Conservation (phyloP, 2,888 invertebrate genomes). For the Exocentrus adspersus region DNA sequence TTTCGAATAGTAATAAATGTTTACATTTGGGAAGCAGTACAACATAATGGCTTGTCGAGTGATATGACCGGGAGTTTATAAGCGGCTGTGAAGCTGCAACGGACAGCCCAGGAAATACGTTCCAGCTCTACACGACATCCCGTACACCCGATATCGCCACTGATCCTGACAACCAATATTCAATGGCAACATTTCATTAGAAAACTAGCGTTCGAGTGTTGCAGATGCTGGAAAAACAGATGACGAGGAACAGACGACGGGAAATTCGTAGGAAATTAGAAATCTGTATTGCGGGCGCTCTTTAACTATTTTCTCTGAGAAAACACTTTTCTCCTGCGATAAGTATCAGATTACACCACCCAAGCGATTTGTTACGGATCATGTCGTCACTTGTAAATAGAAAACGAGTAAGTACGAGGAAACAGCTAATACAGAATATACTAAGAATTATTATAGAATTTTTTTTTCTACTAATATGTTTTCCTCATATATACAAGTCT, state of each 20-base stretch:
- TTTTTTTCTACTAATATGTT: too few relatives aligned
- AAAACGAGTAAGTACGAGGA: too few relatives aligned
- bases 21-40: conserved; percentile 57
- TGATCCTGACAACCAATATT: conserved; percentile 53
- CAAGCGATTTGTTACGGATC: too few relatives aligned
- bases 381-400: too few relatives aligned
- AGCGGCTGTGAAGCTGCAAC: conserved; percentile 53
- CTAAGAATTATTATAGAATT: too few relatives aligned
- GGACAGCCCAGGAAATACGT: conserved; percentile 61
- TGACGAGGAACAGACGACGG: conserved; percentile 35
- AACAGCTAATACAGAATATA: too few relatives aligned
- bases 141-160: conserved; percentile 49
- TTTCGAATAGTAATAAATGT: conserved; percentile 57
- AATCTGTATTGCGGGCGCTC: conserved; percentile 23
- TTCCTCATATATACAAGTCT: too few relatives aligned
- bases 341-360: too few relatives aligned
- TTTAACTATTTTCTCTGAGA: not conserved
- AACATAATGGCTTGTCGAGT: conserved; percentile 58
- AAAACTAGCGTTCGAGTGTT: conserved; percentile 10
- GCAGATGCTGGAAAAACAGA: conserved; percentile 21
- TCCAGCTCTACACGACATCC: conserved; percentile 54
- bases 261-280: conserved; percentile 40
- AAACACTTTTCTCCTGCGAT: too few relatives aligned
- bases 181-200: conserved; percentile 39
- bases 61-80: conserved; percentile 52